phyloP scores from a whole-genome alignment of 1,140 invertebrate genomes.

The Holcopasites calliopsidis region DNA sequence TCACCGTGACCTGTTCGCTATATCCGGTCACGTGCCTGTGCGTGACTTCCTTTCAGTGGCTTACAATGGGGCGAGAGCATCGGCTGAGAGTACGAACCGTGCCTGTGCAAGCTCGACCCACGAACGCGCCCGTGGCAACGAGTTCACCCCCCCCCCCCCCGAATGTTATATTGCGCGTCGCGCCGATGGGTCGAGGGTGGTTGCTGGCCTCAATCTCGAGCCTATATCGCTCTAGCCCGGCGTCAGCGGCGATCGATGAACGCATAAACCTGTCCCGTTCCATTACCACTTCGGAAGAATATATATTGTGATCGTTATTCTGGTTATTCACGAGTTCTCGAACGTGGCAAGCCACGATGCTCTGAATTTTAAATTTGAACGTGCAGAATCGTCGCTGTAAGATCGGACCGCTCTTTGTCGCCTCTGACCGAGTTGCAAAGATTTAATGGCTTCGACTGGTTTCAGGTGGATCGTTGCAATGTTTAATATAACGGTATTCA shows the following conservation, averaged over 20 bases:
- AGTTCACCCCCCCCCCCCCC: slow-evolving; percentile 31
- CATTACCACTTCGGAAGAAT: slow-evolving; percentile 53
- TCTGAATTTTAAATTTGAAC: slow-evolving; percentile 5
- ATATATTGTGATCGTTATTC: slow-evolving; percentile 52
- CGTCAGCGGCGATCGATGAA: slow-evolving; percentile 48
- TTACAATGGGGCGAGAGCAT: slow-evolving; percentile 52
- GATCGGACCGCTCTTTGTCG: not conserved
- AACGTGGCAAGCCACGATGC: not conserved
- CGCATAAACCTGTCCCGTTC: slow-evolving; percentile 65
- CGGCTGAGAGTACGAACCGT: slow-evolving; percentile 14
- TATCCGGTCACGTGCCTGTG: slow-evolving; percentile 60
- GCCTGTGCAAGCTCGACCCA: slow-evolving; percentile 23
- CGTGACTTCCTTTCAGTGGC: slow-evolving; percentile 63
- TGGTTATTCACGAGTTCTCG: slow-evolving; percentile 26
- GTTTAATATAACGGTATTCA: too few relatives aligned
- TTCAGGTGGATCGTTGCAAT: too few relatives aligned
- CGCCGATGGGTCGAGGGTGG: slow-evolving; percentile 10
- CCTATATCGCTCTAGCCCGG: slow-evolving; percentile 50
- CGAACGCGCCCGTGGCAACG: slow-evolving; percentile 33
- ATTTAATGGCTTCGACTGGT: not conserved
- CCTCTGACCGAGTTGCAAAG: not conserved
- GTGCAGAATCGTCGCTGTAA: too few relatives aligned
- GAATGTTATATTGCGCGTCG: slow-evolving; percentile 35
- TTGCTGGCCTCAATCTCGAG: slow-evolving; percentile 58
- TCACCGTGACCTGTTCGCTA: slow-evolving; percentile 51